These are phyloP conservation scores for Elysia crispata DNA, from an alignment of 2,888 invertebrate genomes.

Conservation along the genomic window DNA sequence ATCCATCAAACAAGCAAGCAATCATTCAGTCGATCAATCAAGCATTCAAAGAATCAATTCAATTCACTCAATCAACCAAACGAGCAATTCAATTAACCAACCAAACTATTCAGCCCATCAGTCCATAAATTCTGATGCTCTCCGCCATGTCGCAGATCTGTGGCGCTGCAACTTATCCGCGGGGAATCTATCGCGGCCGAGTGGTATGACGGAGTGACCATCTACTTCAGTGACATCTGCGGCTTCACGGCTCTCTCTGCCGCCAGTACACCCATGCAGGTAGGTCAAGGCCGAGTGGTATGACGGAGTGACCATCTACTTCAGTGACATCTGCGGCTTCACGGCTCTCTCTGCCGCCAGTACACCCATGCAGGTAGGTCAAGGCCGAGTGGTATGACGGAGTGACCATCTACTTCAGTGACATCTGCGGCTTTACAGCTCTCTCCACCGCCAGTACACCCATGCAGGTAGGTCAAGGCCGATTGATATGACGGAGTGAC, in stretches of 20 bases:
- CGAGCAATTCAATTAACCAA: no score
- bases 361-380: slow-evolving; percentile 78
- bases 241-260: slow-evolving; percentile 79
- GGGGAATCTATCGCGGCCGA: slow-evolving; percentile 58
- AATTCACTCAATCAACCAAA: no score
- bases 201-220: slow-evolving; percentile 78
- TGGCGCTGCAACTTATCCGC: no score
- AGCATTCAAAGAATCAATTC: no score
- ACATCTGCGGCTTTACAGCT: slow-evolving; percentile 80
- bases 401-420: slow-evolving; percentile 79
- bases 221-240: slow-evolving; percentile 80
- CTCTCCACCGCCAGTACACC: slow-evolving; percentile 77
- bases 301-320: slow-evolving; percentile 79
- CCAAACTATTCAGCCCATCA: no score
- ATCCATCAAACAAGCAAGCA: no score
- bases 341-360: slow-evolving; percentile 78
- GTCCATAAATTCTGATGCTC: no score
- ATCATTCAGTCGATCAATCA: no score
- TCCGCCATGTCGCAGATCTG: no score
- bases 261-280: slow-evolving; percentile 79
- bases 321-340: slow-evolving; percentile 80
- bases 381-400: slow-evolving; percentile 78
- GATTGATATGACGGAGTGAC: slow-evolving; percentile 78
- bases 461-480: slow-evolving; percentile 79
- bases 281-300: slow-evolving; percentile 76